phyloP scores from a whole-genome alignment of 2,888 invertebrate genomes.

The Drosophila differens region DNA sequence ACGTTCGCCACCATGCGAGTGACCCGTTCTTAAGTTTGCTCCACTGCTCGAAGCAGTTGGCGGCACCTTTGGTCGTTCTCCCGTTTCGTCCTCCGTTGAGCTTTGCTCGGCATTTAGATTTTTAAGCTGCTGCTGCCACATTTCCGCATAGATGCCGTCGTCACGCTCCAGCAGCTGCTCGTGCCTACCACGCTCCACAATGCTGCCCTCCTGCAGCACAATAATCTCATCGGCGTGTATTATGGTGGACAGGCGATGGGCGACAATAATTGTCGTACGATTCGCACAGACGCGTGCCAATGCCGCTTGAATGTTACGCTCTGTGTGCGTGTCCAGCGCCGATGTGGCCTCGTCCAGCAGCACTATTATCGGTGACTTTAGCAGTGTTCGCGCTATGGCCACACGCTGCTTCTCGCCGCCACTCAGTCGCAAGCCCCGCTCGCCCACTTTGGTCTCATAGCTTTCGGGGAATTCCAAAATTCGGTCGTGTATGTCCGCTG shows the following conservation, averaged over 20 bases:
- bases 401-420: constrained; percentile 99
- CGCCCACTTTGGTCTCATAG: constrained; percentile 96
- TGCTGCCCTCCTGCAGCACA: constrained; percentile 95
- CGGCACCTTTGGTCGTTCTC: background rate
- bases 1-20: constrained; percentile 67
- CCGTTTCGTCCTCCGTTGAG: constrained; percentile 15
- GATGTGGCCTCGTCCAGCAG: constrained; percentile 98
- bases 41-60: constrained; percentile 12
- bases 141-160: constrained; percentile 93
- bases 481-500: constrained; percentile 97
- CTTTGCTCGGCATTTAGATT: constrained; percentile 80
- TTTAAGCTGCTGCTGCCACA: constrained; percentile 96
- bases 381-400: constrained; percentile 97
- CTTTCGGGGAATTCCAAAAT: constrained; percentile 96
- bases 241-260: constrained; percentile 97
- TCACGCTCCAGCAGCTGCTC: constrained; percentile 88
- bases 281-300: constrained; percentile 93
- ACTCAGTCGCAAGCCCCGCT: constrained; percentile 96
- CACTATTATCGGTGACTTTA: constrained; percentile 96
- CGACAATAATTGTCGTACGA: constrained; percentile 96
- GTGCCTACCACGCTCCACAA: constrained; percentile 95
- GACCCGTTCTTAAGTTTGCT: constrained; percentile 64
- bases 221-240: constrained; percentile 98
- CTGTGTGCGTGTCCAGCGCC: constrained; percentile 97
- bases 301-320: constrained; percentile 96